Conservation (phyloP, 2,888 invertebrate species). For the Euplagia quadripunctaria region DNA sequence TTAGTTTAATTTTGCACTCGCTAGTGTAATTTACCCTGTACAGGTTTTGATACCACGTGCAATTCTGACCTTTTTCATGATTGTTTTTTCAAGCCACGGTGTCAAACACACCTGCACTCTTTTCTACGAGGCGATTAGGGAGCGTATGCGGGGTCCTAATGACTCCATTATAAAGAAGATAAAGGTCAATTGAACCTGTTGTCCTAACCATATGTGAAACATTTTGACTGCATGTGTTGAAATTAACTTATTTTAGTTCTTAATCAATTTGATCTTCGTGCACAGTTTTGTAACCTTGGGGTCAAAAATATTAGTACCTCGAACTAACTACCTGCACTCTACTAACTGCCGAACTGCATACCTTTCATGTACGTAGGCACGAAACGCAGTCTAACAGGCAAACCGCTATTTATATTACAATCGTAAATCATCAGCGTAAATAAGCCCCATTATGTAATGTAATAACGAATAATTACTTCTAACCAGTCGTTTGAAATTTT, state of each 20-base stretch:
- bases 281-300: neutral
- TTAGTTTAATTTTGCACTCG: too few relatives aligned
- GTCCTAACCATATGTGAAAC: neutral
- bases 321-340: neutral
- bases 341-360: too few relatives aligned
- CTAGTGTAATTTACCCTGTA: too few relatives aligned
- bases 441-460: constrained; percentile 55
- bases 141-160: too few relatives aligned
- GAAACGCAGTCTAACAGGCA: constrained; percentile 38
- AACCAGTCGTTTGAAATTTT: constrained; percentile 66
- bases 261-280: neutral
- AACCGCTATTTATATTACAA: constrained; percentile 50
- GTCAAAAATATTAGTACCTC: neutral
- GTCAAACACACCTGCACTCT: too few relatives aligned
- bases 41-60: too few relatives aligned
- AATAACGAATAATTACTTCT: constrained; percentile 59
- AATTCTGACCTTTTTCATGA: too few relatives aligned
- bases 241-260: neutral
- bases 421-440: constrained; percentile 50
- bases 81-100: too few relatives aligned
- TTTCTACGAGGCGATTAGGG: too few relatives aligned
- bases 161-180: neutral
- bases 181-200: neutral
- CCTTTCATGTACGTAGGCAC: constrained; percentile 22
- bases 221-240: neutral